Base-by-base conservation (phyloP, 2,113 vertebrate genomes). In the Rhea pennata region DNA sequence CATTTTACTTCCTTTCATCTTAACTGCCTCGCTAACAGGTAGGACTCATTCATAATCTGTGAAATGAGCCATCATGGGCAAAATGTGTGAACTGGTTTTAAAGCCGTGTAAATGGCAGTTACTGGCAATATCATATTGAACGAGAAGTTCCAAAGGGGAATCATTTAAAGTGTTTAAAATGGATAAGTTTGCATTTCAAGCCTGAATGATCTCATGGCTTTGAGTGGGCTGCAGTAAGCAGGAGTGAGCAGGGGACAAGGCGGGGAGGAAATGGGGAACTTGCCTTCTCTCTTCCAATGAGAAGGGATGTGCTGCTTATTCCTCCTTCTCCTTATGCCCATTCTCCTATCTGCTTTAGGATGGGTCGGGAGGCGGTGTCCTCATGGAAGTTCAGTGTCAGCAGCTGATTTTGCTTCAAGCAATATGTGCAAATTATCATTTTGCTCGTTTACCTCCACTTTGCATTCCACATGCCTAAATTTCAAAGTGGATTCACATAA, bases 21-120 rank as follows among this genome's bases (percentile, higher is more conserved):
- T 96, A 71, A 77, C 65, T 48, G 84, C 91, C 31, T 95, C 1
- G 0, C 82, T 97, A 46, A 71, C 95, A 97, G 96, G 96, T 97
- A 96, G 82, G 96, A 50, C 61, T 53, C 0, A 8, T 26, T 59
- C 61, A 8, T 12, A 70, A 74, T 12, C 36, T 0, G 0, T 21
- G 27, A 51, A 53, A 64, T 59, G 61, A 91, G 12, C n/a, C 73
- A 87, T 8, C 0, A 0, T 2, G 48, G 61, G 8, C 29, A 76
- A 40, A 87, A 61, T 2, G 3, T 1, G 15, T 64, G 58, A 33
- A 24, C 4, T 51, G 7, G 21, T 78, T 71, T 65, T 23, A 44
- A 26, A 71, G 64, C 16, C 1, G 0, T 33, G 42, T 14, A 36
- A 77, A 64, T 39, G 79, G 23, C 19, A 40, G 15, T 33, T 81